Percentiles rank a stretch among this genome's conserved stretches.
These are phyloP conservation scores for Sarcophaga subvicina DNA, from an alignment of 2,888 invertebrate genomes.

Conservation along the genomic window DNA sequence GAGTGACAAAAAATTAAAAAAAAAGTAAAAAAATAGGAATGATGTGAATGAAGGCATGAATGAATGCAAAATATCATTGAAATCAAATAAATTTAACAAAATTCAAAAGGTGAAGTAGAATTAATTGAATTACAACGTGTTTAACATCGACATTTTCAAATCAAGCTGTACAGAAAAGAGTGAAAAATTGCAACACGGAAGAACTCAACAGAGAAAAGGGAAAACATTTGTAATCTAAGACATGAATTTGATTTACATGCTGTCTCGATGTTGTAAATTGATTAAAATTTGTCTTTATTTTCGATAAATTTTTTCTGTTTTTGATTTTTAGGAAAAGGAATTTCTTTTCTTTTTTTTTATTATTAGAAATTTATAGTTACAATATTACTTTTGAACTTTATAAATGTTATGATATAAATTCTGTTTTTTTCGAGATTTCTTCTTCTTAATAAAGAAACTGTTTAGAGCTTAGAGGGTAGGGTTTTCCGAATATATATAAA, in stretches of 20 bases:
- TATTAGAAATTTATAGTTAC: conserved; percentile 9
- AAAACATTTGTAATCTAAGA: neutral
- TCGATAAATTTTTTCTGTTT: conserved; percentile 1
- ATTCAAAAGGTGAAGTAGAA: conserved; percentile 61
- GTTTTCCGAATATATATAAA: too few species aligned
- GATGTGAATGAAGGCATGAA: neutral
- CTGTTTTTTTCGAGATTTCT: neutral
- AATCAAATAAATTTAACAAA: conserved; percentile 56
- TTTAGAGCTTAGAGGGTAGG: too few species aligned
- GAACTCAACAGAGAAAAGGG: neutral
- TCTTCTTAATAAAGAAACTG: neutral
- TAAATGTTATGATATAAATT: conserved; percentile 12
- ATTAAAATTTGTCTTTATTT: conserved; percentile 48
- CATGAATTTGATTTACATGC: conserved; percentile 48
- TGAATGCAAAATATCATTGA: conserved; percentile 55
- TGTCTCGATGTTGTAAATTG: conserved; percentile 45
- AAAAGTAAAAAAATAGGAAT: conserved; percentile 43
- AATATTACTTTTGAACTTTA: conserved; percentile 14
- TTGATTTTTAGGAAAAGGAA: neutral
- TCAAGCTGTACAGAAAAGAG: conserved; percentile 17
- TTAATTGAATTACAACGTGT: conserved; percentile 67
- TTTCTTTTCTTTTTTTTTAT: neutral
- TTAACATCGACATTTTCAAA: conserved; percentile 61
- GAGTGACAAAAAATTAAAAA: neutral
- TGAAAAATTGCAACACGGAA: neutral